phyloP scores from a whole-genome alignment of 2,888 invertebrate species.

The Drosophila testacea region DNA sequence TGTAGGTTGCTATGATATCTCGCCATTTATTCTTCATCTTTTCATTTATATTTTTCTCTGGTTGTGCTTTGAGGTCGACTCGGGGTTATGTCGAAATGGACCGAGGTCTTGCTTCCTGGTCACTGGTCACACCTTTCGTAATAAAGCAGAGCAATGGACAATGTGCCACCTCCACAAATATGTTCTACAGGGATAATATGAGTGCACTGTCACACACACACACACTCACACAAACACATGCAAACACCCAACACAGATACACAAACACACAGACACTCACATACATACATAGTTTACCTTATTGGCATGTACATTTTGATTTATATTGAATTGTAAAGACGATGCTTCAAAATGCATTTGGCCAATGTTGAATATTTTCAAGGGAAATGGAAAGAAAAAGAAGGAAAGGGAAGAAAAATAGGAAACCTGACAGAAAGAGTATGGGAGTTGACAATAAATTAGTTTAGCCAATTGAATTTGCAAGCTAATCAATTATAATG shows the following conservation, averaged over 20 bases:
- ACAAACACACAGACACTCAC: background rate
- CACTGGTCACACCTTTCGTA: conserved; percentile 15
- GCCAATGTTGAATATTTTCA: conserved; percentile 35
- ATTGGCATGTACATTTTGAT: conserved; percentile 62
- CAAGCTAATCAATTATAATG: conserved; percentile 73
- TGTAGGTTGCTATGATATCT: conserved; percentile 28
- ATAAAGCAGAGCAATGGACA: conserved; percentile 50
- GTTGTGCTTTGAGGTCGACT: conserved; percentile 6
- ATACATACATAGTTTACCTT: conserved; percentile 19
- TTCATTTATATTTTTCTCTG: background rate
- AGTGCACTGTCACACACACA: background rate
- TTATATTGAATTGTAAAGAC: conserved; percentile 55
- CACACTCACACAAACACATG: background rate
- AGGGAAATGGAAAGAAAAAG: background rate
- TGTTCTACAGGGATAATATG: conserved; percentile 8
- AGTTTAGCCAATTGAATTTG: conserved; percentile 31
- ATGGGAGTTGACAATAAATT: background rate
- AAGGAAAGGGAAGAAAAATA: background rate
- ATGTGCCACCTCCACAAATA: conserved; percentile 20
- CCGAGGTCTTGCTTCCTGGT: conserved; percentile 1
- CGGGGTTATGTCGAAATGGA: conserved; percentile 12
- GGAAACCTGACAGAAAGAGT: no score
- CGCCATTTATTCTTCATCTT: conserved; percentile 12
- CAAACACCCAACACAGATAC: no score
- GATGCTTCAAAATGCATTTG: conserved; percentile 49